A percentile compares a stretch with the other conserved stretches of the same genome.
These are phyloP conservation scores for Coendou prehensilis DNA, from an alignment of 2,797 vertebrate genomes.

Conservation along the genomic window DNA sequence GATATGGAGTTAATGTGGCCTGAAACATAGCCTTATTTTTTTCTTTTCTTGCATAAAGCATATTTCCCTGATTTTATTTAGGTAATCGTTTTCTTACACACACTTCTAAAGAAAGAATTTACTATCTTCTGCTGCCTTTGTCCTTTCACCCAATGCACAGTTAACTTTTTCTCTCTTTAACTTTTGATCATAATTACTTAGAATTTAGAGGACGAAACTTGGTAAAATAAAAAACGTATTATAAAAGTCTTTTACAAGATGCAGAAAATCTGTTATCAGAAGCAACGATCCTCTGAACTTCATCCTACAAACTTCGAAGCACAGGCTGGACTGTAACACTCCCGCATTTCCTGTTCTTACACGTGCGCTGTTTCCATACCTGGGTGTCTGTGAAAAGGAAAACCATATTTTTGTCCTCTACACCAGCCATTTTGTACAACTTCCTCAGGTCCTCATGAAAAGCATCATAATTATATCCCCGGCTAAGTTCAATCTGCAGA, in stretches of 20 bases:
- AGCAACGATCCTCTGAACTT: not conserved
- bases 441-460: conserved; percentile 95
- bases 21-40: not conserved
- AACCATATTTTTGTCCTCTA: conserved; percentile 93
- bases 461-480: conserved; percentile 94
- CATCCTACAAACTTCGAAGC: not conserved
- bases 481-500: conserved; percentile 94
- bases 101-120: not conserved
- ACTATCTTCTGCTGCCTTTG: not conserved
- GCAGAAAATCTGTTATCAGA: not conserved
- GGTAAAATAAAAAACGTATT: conserved; percentile 3
- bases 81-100: conserved; percentile 21
- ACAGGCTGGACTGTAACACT: not conserved
- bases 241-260: conserved; percentile 29
- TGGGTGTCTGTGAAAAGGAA: conserved; percentile 96
- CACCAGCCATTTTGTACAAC: conserved; percentile 93
- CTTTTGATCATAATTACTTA: conserved; percentile 23
- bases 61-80: not conserved
- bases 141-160: not conserved
- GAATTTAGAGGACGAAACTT: conserved; percentile 35
- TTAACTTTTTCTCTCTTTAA: not conserved
- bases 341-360: not conserved
- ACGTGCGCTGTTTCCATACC: conserved; percentile 85
- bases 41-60: not conserved
- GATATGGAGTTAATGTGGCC: conserved; percentile 33